Evolutionary conservation across 2,113 vertebrate genomes (phyloP).

Genomic region (Perognathus longimembris): DNA sequence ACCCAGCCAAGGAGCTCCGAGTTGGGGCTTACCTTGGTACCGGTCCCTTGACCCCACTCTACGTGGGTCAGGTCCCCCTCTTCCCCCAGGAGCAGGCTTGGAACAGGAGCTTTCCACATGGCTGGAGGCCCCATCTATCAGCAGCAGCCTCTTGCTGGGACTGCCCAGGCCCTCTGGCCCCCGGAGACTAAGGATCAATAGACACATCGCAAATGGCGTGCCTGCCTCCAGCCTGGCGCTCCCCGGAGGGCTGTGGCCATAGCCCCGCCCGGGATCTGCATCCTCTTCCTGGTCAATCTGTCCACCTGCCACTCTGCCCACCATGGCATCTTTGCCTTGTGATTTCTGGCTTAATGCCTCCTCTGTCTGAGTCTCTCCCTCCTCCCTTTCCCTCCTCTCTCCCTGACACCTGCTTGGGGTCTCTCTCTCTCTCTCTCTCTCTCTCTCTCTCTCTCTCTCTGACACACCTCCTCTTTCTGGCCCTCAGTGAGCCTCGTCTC

Average conservation of each 20-base stretch:
- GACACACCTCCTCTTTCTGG: too few relatives aligned
- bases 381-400: background rate
- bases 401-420: background rate
- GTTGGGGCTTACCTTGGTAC: too few relatives aligned
- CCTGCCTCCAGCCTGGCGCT: background rate
- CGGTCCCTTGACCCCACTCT: too few relatives aligned
- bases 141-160: background rate
- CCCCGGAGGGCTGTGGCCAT: background rate
- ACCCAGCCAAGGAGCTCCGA: background rate
- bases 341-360: too few relatives aligned
- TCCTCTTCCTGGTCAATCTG: too few relatives aligned
- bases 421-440: background rate
- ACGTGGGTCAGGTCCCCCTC: too few relatives aligned
- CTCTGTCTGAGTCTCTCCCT: background rate
- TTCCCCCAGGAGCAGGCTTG: background rate
- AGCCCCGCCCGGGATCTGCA: too few relatives aligned
- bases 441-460: background rate
- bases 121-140: background rate
- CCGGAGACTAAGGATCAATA: background rate
- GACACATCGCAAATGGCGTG: background rate
- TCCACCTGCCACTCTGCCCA: too few relatives aligned
- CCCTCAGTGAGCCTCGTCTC: background rate
- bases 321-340: background rate
- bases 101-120: background rate
- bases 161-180: rapidly evolving